These are phyloP conservation scores for Accipiter cooperii DNA, from an alignment of 2,113 vertebrate species.

Conservation along the genomic window DNA sequence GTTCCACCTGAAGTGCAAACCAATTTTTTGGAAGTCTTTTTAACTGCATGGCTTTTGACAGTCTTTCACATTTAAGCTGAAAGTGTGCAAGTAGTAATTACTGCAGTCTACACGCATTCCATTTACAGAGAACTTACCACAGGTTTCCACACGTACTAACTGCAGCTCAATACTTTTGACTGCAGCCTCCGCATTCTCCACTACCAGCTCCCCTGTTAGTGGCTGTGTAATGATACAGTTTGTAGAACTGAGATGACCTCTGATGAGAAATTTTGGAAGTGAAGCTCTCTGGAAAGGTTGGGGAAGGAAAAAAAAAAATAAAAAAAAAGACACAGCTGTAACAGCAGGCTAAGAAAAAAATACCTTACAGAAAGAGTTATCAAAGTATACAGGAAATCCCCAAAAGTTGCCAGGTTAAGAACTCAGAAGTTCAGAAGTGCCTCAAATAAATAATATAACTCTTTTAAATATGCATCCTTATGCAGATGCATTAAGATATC, in stretches of 20 bases:
- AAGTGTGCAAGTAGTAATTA: too few species aligned
- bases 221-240: slow-evolving; percentile 89
- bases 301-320: neutral
- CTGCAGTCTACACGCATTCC: rapidly evolving
- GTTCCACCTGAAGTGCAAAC: neutral
- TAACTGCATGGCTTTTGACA: too few species aligned
- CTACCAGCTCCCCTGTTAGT: slow-evolving; percentile 86
- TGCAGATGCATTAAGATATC: neutral
- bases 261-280: slow-evolving; percentile 88
- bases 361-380: neutral
- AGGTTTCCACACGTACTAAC: slow-evolving; percentile 94
- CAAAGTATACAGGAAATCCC: rapidly evolving
- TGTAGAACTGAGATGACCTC: slow-evolving; percentile 87
- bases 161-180: slow-evolving; percentile 93
- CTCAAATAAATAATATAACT: neutral
- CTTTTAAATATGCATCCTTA: neutral
- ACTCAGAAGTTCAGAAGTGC: neutral
- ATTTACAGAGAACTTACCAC: slow-evolving; percentile 72
- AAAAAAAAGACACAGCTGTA: neutral
- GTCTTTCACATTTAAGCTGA: rapidly evolving
- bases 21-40: neutral
- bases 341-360: neutral
- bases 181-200: slow-evolving; percentile 86
- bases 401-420: neutral
- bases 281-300: slow-evolving; percentile 70